Conservation (phyloP, 2,113 vertebrate species). For the Pavo muticus region DNA sequence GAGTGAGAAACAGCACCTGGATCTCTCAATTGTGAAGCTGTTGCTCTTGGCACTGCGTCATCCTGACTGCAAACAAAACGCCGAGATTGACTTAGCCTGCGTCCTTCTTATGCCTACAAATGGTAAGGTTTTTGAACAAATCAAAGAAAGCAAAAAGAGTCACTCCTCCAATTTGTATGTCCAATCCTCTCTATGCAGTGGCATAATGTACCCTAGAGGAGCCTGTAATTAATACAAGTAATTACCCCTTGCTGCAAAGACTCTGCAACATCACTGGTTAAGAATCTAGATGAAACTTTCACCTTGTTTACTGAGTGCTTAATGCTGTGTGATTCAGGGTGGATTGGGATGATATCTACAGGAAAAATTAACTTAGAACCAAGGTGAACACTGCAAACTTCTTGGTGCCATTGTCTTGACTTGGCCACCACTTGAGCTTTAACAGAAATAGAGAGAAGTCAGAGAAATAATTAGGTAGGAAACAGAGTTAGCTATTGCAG, state of each 20-base stretch:
- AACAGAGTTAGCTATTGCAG: neutral
- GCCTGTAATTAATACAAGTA: conserved; percentile 56
- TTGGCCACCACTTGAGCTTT: neutral
- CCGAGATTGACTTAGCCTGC: neutral
- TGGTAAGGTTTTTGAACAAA: neutral
- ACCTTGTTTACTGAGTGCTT: conserved; percentile 19
- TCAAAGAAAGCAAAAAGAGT: conserved; percentile 14
- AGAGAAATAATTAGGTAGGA: neutral
- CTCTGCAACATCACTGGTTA: conserved; percentile 13
- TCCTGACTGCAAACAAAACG: neutral
- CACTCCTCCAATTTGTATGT: neutral
- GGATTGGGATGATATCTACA: conserved; percentile 28
- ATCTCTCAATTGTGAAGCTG: neutral
- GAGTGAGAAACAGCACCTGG: neutral
- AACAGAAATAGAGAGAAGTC: neutral
- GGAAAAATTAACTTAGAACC: neutral
- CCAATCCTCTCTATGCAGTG: neutral
- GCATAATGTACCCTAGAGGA: conserved; percentile 24
- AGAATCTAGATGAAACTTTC: conserved; percentile 50
- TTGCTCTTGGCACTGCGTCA: neutral
- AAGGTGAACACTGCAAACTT: neutral
- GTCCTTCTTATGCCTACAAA: neutral
- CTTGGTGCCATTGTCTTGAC: neutral
- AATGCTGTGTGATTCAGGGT: neutral
- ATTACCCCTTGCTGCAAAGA: conserved; percentile 44